A percentile compares a stretch with the other conserved stretches of the same genome.
phyloP scores from a whole-genome alignment of 2,113 vertebrate species.

The Ornithorhynchus anatinus region DNA sequence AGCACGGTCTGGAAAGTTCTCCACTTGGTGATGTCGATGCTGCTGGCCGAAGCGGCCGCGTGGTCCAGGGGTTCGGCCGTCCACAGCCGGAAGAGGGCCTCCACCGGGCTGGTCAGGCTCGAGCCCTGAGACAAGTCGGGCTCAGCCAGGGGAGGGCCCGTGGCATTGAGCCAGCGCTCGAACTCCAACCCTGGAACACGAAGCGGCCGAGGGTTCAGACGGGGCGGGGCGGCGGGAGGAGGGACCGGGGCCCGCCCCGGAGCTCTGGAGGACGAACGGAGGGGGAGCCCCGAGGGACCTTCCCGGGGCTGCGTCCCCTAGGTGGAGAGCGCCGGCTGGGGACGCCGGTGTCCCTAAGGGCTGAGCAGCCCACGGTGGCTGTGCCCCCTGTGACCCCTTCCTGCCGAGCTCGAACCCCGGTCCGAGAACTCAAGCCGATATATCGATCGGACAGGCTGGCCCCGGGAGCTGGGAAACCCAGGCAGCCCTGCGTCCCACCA shows the following conservation, averaged over 20 bases:
- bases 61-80: constrained; percentile 72
- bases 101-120: constrained; percentile 83
- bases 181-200: constrained; percentile 86
- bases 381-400: no score
- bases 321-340: neutral
- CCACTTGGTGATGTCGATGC: constrained; percentile 86
- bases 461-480: neutral
- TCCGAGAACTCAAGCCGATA: no score
- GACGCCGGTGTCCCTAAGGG: no score
- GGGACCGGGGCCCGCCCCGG: neutral
- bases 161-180: constrained; percentile 91
- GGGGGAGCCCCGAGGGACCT: no score
- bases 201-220: neutral
- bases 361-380: no score
- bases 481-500: neutral
- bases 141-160: constrained; percentile 87
- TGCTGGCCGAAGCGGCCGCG: constrained; percentile 66
- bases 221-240: neutral
- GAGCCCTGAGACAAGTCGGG: constrained; percentile 91
- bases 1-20: constrained; percentile 94
- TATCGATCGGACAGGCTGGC: neutral
- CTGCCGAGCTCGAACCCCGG: no score
- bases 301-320: neutral
- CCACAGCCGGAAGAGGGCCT: constrained; percentile 89
- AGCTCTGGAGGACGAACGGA: no score